These are phyloP conservation scores for Oreochromis mossambicus DNA, from an alignment of 2,797 vertebrate species.

Conservation along the genomic window DNA sequence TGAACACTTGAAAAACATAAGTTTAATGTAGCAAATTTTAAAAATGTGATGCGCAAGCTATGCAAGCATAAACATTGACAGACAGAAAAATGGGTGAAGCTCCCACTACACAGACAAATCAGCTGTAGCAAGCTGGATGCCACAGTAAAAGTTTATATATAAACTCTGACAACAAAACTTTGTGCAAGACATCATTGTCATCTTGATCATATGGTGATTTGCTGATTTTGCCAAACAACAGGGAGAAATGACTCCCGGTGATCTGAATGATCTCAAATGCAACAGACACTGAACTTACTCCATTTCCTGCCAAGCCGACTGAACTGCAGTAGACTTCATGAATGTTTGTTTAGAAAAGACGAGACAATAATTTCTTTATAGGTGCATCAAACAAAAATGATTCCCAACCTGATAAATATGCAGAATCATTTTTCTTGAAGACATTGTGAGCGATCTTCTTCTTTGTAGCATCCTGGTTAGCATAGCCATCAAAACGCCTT, in stretches of 20 bases:
- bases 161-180: background rate
- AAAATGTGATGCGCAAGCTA: background rate
- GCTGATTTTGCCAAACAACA: background rate
- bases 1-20: background rate
- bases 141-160: background rate
- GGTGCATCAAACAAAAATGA: background rate
- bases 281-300: background rate
- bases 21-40: background rate
- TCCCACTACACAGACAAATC: background rate
- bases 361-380: background rate
- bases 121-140: background rate
- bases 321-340: background rate
- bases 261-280: background rate
- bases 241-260: background rate
- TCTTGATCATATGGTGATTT: background rate
- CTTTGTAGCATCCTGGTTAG: slow-evolving; percentile 83
- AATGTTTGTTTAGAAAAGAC: background rate
- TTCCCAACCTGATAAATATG: slow-evolving; percentile 85
- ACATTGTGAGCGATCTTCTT: slow-evolving; percentile 86
- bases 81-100: background rate
- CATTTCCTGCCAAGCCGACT: background rate
- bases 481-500: slow-evolving; percentile 88
- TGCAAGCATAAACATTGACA: background rate
- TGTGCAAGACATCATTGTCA: background rate
- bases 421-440: slow-evolving; percentile 85